Evolutionary conservation across 1,140 invertebrate genomes (phyloP).

Genomic region (Grapholita molesta): DNA sequence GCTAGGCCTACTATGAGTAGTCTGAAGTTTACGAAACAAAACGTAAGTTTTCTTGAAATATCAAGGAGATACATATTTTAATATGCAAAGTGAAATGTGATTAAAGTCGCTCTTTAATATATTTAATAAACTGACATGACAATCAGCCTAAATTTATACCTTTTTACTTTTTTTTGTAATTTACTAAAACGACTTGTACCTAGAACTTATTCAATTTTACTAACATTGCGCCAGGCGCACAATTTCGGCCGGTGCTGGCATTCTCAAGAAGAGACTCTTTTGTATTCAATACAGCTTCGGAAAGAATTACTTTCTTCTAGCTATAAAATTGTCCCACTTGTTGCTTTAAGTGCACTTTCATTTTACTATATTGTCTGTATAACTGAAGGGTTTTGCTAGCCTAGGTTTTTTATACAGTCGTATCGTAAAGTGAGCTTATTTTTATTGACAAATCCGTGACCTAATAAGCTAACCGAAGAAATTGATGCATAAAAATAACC

Average conservation of each 20-base stretch:
- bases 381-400: not conserved
- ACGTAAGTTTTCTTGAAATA: no score
- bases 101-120: no score
- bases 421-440: not conserved
- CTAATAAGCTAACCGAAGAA: conserved; percentile 5
- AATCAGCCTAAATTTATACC: no score
- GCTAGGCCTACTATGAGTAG: no score
- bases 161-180: not conserved
- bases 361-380: conserved; percentile 5
- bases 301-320: conserved; percentile 11
- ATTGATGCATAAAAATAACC: conserved; percentile 7
- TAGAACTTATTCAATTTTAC: not conserved
- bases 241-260: not conserved
- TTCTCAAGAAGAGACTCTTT: not conserved
- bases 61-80: no score
- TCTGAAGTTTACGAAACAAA: no score
- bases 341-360: conserved; percentile 15
- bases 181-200: not conserved
- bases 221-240: not conserved
- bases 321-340: conserved; percentile 15
- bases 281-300: conserved; percentile 16
- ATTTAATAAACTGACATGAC: no score
- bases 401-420: not conserved
- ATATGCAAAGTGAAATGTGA: no score
- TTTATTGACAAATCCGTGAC: not conserved